Percentiles rank a stretch among this genome's conserved stretches.
phyloP scores from a whole-genome alignment of 2,113 vertebrate species.

The Pseudorasbora parva region DNA sequence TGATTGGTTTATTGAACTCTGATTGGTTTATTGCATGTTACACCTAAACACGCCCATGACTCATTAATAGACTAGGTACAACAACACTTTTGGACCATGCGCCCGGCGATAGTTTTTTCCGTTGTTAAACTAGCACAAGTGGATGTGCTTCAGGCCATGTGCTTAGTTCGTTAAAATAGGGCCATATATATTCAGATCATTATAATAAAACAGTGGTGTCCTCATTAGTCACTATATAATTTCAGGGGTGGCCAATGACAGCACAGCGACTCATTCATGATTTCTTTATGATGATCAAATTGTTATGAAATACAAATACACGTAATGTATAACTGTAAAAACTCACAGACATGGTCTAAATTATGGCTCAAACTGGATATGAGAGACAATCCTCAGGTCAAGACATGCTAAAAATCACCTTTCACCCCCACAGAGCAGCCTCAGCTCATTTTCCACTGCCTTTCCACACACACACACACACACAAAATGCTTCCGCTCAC shows the following conservation, averaged over 20 bases:
- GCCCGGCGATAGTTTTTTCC: too few relatives aligned
- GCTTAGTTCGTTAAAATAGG: too few relatives aligned
- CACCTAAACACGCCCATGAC: too few relatives aligned
- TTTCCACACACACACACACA: not conserved
- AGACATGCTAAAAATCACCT: constrained; percentile 21
- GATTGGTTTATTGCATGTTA: too few relatives aligned
- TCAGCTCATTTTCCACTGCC: not conserved
- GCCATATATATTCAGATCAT: not conserved
- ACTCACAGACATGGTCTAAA: not conserved
- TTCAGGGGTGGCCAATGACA: not conserved
- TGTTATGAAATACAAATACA: not conserved
- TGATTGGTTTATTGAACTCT: too few relatives aligned
- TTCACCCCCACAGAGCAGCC: not conserved
- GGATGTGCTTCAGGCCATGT: too few relatives aligned
- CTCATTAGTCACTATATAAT: too few relatives aligned
- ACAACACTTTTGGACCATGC: too few relatives aligned
- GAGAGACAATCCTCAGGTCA: not conserved
- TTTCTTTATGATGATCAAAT: not conserved
- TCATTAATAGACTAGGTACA: too few relatives aligned
- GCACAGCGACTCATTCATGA: not conserved
- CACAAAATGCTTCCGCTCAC: too few relatives aligned
- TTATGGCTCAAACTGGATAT: not conserved
- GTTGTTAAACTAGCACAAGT: too few relatives aligned
- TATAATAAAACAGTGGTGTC: not conserved
- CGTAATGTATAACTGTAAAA: constrained; percentile 25